A percentile compares a stretch with the other conserved stretches of the same genome.
These are phyloP conservation scores for Lypha dubia DNA, from an alignment of 2,888 invertebrate genomes.

Conservation along the genomic window DNA sequence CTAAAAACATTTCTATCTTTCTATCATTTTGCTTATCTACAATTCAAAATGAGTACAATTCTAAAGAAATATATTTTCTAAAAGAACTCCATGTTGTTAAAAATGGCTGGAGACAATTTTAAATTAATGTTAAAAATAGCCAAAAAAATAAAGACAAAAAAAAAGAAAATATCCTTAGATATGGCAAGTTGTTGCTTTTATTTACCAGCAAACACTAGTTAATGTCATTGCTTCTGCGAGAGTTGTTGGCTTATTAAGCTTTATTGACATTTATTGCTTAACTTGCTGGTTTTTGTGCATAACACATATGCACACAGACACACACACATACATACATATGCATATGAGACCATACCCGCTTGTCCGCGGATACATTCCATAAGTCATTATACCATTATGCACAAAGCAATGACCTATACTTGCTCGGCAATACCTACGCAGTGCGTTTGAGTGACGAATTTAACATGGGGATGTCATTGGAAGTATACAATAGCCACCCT, in stretches of 20 bases:
- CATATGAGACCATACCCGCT: background rate
- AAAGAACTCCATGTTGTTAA: background rate
- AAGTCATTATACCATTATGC: too few species aligned
- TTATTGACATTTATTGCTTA: constrained; percentile 68
- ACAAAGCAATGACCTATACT: too few species aligned
- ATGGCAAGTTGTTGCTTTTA: constrained; percentile 9
- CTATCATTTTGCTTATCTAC: background rate
- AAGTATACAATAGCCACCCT: too few species aligned
- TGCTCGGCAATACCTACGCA: too few species aligned
- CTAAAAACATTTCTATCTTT: too few species aligned
- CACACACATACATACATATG: background rate
- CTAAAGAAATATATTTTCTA: too few species aligned
- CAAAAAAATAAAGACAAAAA: too few species aligned
- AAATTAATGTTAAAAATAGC: constrained; percentile 25
- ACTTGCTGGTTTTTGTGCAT: background rate
- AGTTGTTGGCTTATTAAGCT: constrained; percentile 56
- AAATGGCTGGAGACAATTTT: constrained; percentile 30
- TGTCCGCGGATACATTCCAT: too few species aligned
- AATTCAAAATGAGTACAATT: background rate
- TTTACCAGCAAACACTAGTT: background rate
- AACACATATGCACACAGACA: too few species aligned
- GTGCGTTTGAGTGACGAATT: too few species aligned
- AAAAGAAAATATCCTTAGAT: constrained; percentile 47
- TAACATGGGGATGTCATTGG: too few species aligned
- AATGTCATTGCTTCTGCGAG: constrained; percentile 6